A percentile compares a stretch with the other conserved stretches of the same genome.
Evolutionary conservation across 1,140 invertebrate genomes (phyloP).

Genomic region (Microplitis demolitor): DNA sequence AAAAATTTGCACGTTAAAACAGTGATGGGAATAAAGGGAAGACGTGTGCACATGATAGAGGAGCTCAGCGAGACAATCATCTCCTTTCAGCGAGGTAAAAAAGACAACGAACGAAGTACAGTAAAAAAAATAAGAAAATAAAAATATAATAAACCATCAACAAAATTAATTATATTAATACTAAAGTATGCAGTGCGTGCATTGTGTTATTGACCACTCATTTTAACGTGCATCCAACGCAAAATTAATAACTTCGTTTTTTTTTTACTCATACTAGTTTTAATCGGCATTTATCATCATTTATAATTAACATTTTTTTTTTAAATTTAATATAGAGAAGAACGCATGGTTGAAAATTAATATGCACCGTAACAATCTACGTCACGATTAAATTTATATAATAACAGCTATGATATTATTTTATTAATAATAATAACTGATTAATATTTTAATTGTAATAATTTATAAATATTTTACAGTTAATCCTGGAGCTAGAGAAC

Average conservation of each 20-base stretch:
- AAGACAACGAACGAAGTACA: slow-evolving; percentile 31
- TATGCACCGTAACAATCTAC: no score
- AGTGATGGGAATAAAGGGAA: slow-evolving; percentile 98
- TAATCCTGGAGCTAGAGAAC: slow-evolving; percentile 87
- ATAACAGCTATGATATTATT: not conserved
- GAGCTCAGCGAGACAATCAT: slow-evolving; percentile 96
- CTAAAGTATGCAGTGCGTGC: not conserved
- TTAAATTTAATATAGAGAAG: no score
- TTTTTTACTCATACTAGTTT: slow-evolving; percentile 11
- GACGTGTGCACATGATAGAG: slow-evolving; percentile 96
- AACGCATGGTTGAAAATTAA: no score
- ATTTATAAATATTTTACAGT: slow-evolving; percentile 67
- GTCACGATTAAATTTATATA: no score
- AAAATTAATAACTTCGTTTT: slow-evolving; percentile 10
- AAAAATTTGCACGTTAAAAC: slow-evolving; percentile 59
- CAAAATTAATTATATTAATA: not conserved
- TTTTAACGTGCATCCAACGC: slow-evolving; percentile 1
- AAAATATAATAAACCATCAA: slow-evolving; percentile 20
- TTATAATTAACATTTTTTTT: no score
- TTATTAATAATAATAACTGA: not conserved
- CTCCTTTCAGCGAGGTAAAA: slow-evolving; percentile 96
- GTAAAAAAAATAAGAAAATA: slow-evolving; percentile 13
- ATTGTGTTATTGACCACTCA: not conserved
- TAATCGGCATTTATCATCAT: slow-evolving; percentile 4
- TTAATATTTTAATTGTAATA: not conserved